Conservation (phyloP, 2,888 invertebrate genomes). For the Stenodema calcarata region DNA sequence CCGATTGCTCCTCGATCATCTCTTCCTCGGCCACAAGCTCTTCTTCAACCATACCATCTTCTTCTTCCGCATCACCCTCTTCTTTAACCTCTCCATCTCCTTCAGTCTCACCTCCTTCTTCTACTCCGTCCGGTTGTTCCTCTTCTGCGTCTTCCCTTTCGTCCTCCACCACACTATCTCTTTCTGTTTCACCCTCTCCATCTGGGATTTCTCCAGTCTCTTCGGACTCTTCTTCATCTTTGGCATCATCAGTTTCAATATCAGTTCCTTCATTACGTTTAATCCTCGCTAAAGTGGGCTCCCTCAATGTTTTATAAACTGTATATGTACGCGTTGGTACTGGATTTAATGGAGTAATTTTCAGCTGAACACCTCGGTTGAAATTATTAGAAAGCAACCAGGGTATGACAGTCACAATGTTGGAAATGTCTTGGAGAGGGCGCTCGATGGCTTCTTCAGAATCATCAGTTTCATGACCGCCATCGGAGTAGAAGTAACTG, state of each 20-base stretch:
- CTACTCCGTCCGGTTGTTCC: too few species aligned
- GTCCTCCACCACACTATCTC: neutral
- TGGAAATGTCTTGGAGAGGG: neutral
- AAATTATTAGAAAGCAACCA: neutral
- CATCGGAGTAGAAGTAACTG: neutral
- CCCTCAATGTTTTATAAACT: neutral
- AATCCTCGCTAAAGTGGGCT: neutral
- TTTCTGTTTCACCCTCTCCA: neutral
- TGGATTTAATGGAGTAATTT: neutral
- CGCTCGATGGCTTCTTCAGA: neutral
- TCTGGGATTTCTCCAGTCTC: neutral
- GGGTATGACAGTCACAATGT: neutral
- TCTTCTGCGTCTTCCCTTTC: neutral
- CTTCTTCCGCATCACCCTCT: neutral
- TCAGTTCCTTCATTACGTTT: neutral
- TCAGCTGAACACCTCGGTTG: neutral
- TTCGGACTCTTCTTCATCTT: neutral
- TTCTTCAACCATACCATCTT: neutral
- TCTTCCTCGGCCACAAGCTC: neutral
- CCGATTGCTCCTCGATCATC: neutral
- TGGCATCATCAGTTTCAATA: neutral
- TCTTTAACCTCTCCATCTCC: conserved; percentile 53
- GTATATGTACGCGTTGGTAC: neutral
- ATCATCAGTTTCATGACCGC: neutral
- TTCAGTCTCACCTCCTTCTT: neutral